These are phyloP conservation scores for Orussus abietinus DNA, from an alignment of 1,140 invertebrate genomes.

Conservation along the genomic window DNA sequence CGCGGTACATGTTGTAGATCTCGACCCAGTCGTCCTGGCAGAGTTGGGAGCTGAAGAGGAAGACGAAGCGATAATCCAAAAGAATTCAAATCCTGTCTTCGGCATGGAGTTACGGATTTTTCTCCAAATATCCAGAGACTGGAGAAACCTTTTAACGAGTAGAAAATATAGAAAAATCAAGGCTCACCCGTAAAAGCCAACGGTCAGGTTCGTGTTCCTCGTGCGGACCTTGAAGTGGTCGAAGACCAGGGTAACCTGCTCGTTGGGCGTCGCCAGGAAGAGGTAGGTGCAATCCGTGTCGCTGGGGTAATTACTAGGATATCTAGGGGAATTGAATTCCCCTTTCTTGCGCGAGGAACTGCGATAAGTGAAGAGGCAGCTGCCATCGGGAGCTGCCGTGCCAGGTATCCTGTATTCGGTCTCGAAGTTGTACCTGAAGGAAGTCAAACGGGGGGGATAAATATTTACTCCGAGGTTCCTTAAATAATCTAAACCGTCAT, in stretches of 20 bases:
- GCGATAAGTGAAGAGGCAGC: conserved; percentile 86
- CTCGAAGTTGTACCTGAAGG: conserved; percentile 73
- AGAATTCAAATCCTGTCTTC: no score
- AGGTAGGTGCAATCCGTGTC: conserved; percentile 90
- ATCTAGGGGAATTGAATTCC: conserved; percentile 91
- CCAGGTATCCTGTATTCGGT: conserved; percentile 91
- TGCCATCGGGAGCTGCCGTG: conserved; percentile 83
- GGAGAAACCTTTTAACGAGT: no score
- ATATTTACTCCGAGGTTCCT: conserved; percentile 8
- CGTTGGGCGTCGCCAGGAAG: conserved; percentile 78
- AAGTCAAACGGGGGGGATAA: conserved; percentile 4
- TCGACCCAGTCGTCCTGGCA: conserved; percentile 92
- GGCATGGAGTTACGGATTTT: no score
- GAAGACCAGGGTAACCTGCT: conserved; percentile 89
- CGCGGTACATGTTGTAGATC: conserved; percentile 82
- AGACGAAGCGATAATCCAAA: no score
- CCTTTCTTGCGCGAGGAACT: conserved; percentile 82
- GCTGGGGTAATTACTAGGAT: conserved; percentile 93
- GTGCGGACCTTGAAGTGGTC: conserved; percentile 87
- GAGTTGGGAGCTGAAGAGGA: conserved; percentile 62
- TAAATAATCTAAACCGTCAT: conserved; percentile 7
- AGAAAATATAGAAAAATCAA: conserved; percentile 4
- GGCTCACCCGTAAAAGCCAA: conserved; percentile 58
- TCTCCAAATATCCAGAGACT: no score
- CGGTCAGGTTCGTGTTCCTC: conserved; percentile 57